Evolutionary conservation across 1,140 invertebrate genomes (phyloP), one percentile per base, ranked within the genome.

Genomic region (Coptotermes formosanus): DNA sequence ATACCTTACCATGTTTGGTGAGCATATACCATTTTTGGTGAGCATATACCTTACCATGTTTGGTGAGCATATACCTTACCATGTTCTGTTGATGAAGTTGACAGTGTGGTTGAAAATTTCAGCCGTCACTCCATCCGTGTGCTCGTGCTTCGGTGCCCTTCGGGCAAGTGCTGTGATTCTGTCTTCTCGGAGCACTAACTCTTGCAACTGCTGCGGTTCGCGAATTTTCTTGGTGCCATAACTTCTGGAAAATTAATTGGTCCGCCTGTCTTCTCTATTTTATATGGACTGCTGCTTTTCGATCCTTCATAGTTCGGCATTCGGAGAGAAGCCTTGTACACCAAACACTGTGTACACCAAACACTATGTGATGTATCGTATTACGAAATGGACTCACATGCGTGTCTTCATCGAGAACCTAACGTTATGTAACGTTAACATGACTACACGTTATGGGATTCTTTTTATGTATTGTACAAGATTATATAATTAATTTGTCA

Each of bases 381-480:
- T 21, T 55, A 55, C 14, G 52, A 55, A 55, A 55, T 21, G 0
- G 6, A 55, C 11, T 48, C 48, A 2, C 38, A 38, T 48, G 16
- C 9, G 11, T 16, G 48, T 21, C 30, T 25, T 30, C 64, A 12
- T 30, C 25, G 8, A 75, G 25, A 7, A 75, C n/a, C 25, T 75
- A 38, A 75, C n/a, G n/a, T 30, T 30, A n/a, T n/a, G n/a, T n/a
- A n/a, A n/a, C n/a, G n/a, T n/a, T n/a, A n/a, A n/a, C n/a, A n/a
- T n/a, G n/a, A n/a, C 64, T 75, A 75, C 64, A 25, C 64, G 64
- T 75, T 30, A n/a, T 75, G n/a, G 25, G 64, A 75, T 75, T 75
- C 7, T 64, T 64, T 1, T n/a, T n/a, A 30, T 8, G 14, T 75
- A 75, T 75, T 3, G 1, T 75, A 30, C 30, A 30, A n/a, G 19